Evolutionary conservation across 2,113 vertebrate species (phyloP), one percentile per base, ranked within the genome.

Genomic region (Gymnogyps californianus): DNA sequence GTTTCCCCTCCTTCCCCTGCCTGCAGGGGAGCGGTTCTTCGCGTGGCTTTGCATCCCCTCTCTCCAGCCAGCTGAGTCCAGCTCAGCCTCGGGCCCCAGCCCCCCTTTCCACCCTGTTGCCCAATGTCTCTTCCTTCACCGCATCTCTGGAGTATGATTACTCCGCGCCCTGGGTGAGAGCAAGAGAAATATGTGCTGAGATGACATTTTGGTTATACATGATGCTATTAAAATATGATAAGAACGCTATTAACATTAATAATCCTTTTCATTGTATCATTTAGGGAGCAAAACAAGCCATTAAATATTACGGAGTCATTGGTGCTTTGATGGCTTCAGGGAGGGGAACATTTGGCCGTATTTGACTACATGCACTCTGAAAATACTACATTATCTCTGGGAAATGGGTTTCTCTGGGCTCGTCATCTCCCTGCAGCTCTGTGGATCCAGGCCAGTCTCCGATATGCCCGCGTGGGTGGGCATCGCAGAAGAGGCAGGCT

Each of bases 181-280:
- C 91, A 76, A 94, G 91, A 98, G 97, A 97, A 97, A 97, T 96
- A 96, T 95, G 96, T 89, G 97, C 97, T 87, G 96, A 91, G 96
- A 97, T 98, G 98, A 97, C 98, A 97, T 98, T 98, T 98, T 16
- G 1, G 97, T 98, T 98, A 98, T 97, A 93, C 97, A 98, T 94
- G 97, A 97, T 96, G 97, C 97, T 95, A 98, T 98, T 98, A 98
- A 98, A 98, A 98, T 97, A 97, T 97, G 98, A 98, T 98, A 98
- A 98, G 97, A 93, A 98, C 1, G 47, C 98, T 96, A 98, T 98
- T 98, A 98, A 97, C 98, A 98, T 98, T 97, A 98, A 98, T 98
- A 98, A 98, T 98, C 97, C 97, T 97, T 98, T 98, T 98, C 98
- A 97, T 97, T 97, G 97, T 98, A 97, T 97, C 97, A 97, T 98